Evolutionary conservation across 2,113 vertebrate species (phyloP).

Genomic region (Mormyrus lacerda): DNA sequence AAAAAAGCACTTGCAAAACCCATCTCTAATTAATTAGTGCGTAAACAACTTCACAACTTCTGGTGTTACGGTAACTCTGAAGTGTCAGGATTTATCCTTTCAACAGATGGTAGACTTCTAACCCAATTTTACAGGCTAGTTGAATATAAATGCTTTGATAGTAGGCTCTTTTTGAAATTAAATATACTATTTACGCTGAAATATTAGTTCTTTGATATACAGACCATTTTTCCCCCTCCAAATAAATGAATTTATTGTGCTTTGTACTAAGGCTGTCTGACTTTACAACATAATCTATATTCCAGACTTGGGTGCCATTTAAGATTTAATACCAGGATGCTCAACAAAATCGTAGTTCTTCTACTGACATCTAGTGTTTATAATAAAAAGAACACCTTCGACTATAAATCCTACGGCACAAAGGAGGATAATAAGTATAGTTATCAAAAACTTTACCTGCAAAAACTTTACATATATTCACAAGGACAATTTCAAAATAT

Average conservation of each 20-base stretch:
- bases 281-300: slow-evolving; percentile 19
- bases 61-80: not conserved
- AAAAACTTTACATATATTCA: not conserved
- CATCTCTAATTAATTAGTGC: not conserved
- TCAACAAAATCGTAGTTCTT: slow-evolving; percentile 28
- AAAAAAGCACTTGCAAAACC: not conserved
- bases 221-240: slow-evolving; percentile 16
- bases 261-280: slow-evolving; percentile 12
- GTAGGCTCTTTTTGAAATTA: slow-evolving; percentile 29
- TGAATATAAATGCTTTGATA: slow-evolving; percentile 22
- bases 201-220: slow-evolving; percentile 29
- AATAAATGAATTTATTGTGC: slow-evolving; percentile 29
- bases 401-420: slow-evolving; percentile 24
- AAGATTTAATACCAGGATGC: not conserved
- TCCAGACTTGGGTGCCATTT: not conserved
- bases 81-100: slow-evolving; percentile 15
- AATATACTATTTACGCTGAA: slow-evolving; percentile 25
- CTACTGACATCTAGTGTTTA: slow-evolving; percentile 48
- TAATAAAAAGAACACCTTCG: slow-evolving; percentile 17
- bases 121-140: slow-evolving; percentile 14
- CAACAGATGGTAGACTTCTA: slow-evolving; percentile 30
- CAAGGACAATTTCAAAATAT: not conserved
- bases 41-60: not conserved
- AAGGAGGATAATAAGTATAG: slow-evolving; percentile 12
- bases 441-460: not conserved